Evolutionary conservation across 2,797 vertebrate genomes (phyloP), one percentile per base, ranked within the genome.

Genomic region (Alectoris magna): DNA sequence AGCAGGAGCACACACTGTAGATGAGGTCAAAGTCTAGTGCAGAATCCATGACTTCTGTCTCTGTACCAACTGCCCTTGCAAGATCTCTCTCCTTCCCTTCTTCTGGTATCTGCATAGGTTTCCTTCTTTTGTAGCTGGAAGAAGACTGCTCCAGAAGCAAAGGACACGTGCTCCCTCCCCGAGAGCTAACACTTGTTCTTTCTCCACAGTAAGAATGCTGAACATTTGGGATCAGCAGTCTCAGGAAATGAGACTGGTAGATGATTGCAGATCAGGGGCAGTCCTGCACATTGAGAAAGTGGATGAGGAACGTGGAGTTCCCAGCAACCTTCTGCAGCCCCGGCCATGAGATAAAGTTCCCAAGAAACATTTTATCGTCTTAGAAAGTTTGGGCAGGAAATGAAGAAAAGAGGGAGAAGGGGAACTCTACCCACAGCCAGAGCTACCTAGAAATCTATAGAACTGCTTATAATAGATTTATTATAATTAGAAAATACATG

Each of bases 401-500:
- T 21, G 27, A 84, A 63, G 58, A 80, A 85, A n/a, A 18, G 14
- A 79, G 76, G 24, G 18, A 83, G 64, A 70, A 69, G 9, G 5
- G 11, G 22, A 82, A 55, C 0, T 3, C 24, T 0, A 0, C 11
- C 8, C 6, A 18, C 26, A 71, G 31, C 16, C 36, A 59, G 26
- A 74, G 24, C 64, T 5, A 10, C 29, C 71, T 87, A 21, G 49
- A 58, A 88, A 53, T 11, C 14, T 62, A 22, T 2, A 62, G 31
- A 93, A 72, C 53, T 55, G 7, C 69, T 85, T 67, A 55, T 64
- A 64, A 74, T 36, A 67, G 26, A 5, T 51, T 77, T 84, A 58
- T 21, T 60, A 78, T 14, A 27, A 75, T 62, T 66, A 75, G 10
- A 31, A 64, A 75, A 71, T 66, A 27, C 3, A 23, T 14, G 86